Evolutionary conservation across 2,797 vertebrate genomes (phyloP).

Genomic region (Loriculus beryllinus): DNA sequence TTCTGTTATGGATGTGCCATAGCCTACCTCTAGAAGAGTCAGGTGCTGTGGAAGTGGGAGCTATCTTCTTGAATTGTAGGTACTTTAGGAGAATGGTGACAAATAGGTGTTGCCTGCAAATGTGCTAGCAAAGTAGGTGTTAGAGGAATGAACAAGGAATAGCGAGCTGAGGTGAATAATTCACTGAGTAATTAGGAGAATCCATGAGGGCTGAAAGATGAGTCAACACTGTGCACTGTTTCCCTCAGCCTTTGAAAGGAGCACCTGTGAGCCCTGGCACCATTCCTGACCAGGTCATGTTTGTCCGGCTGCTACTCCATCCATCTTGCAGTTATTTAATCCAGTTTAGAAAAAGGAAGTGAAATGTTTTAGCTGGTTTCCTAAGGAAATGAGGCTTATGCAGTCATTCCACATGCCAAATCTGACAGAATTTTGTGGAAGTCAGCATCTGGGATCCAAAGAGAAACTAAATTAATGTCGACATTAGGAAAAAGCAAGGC

Average conservation of each 20-base stretch:
- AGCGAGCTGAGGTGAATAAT: constrained; percentile 14
- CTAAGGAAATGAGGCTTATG: constrained; percentile 64
- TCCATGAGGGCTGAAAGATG: background rate
- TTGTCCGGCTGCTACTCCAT: constrained; percentile 33
- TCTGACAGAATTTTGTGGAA: constrained; percentile 9
- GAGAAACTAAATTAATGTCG: background rate
- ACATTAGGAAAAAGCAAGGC: background rate
- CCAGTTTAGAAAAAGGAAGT: constrained; percentile 35
- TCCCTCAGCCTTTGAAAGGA: background rate
- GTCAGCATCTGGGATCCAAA: constrained; percentile 6
- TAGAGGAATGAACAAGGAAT: background rate
- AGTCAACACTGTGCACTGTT: background rate
- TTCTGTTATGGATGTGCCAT: background rate
- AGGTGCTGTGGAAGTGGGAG: background rate
- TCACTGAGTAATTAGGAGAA: constrained; percentile 24
- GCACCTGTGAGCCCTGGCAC: constrained; percentile 19
- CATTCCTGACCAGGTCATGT: constrained; percentile 58
- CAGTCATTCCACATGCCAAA: background rate
- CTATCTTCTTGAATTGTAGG: background rate
- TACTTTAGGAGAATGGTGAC: background rate
- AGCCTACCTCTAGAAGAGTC: background rate
- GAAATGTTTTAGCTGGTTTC: constrained; percentile 46
- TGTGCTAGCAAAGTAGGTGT: background rate
- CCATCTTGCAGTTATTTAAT: constrained; percentile 39
- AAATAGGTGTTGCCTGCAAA: background rate